phyloP scores from a whole-genome alignment of 2,888 invertebrate genomes.

The Zele albiditarsus region DNA sequence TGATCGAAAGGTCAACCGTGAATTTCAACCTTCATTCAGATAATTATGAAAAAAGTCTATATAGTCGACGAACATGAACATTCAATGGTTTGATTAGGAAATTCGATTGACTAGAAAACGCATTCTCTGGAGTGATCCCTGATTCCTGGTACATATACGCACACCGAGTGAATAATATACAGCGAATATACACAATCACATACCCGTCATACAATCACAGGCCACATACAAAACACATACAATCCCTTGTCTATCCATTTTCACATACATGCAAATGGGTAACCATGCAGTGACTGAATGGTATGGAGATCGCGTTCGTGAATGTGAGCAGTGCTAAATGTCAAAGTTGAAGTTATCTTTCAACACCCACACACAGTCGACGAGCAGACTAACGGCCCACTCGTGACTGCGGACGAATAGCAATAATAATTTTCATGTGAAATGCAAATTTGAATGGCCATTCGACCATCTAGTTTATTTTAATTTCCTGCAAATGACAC shows the following conservation, averaged over 20 bases:
- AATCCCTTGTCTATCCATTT: constrained; percentile 8
- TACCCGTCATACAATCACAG: not conserved
- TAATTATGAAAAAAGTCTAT: not conserved
- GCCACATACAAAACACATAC: constrained; percentile 14
- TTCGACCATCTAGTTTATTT: not conserved
- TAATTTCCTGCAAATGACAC: not conserved
- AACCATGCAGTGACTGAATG: not conserved
- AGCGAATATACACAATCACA: constrained; percentile 11
- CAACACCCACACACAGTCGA: constrained; percentile 14
- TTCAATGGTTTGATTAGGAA: constrained; percentile 22
- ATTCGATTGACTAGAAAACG: constrained; percentile 28
- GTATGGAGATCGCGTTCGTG: constrained; percentile 15
- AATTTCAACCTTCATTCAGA: not conserved
- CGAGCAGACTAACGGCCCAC: constrained; percentile 8
- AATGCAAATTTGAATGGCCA: constrained; percentile 22
- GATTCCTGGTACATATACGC: constrained; percentile 8
- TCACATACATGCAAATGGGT: constrained; percentile 9
- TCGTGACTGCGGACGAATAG: not conserved
- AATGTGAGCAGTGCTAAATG: constrained; percentile 2
- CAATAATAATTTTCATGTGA: not conserved
- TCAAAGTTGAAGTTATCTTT: constrained; percentile 33
- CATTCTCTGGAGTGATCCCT: not conserved
- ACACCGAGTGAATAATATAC: not conserved
- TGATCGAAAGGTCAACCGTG: not conserved
- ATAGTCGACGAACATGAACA: constrained; percentile 9